phyloP scores from a whole-genome alignment of 2,888 invertebrate species.

The Polydrusus cervinus region DNA sequence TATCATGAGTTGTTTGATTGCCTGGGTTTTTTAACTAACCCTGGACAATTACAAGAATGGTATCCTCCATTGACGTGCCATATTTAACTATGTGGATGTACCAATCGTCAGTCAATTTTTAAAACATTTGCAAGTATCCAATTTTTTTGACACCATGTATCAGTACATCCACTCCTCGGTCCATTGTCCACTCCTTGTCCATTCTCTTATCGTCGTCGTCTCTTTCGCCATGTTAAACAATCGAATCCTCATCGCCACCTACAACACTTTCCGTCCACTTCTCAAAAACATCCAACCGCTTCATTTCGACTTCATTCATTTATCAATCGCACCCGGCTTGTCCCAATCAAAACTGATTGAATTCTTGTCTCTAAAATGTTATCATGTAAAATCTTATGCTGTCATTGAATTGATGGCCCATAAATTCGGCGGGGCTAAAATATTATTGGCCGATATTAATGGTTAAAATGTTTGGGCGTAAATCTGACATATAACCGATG shows the following conservation, averaged over 20 bases:
- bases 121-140: too few relatives aligned
- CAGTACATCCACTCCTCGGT: too few relatives aligned
- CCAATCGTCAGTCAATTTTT: too few relatives aligned
- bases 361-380: conserved; percentile 20
- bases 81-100: too few relatives aligned
- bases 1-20: too few relatives aligned
- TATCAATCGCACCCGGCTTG: not conserved
- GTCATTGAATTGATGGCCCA: conserved; percentile 1
- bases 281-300: not conserved
- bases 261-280: not conserved
- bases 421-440: conserved; percentile 14
- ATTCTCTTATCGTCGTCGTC: too few relatives aligned
- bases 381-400: conserved; percentile 19
- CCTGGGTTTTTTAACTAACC: too few relatives aligned
- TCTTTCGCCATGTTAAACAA: not conserved
- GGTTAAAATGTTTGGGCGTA: conserved; percentile 12
- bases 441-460: conserved; percentile 25
- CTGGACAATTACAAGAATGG: too few relatives aligned
- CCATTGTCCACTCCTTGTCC: too few relatives aligned
- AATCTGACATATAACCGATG: conserved; percentile 9
- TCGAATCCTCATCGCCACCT: not conserved
- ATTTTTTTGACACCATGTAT: too few relatives aligned
- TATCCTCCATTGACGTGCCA: too few relatives aligned
- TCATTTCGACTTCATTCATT: not conserved
- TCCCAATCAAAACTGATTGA: conserved; percentile 8